Base-by-base conservation (phyloP, 1,140 invertebrate genomes). In the Neodiprion virginianus region DNA sequence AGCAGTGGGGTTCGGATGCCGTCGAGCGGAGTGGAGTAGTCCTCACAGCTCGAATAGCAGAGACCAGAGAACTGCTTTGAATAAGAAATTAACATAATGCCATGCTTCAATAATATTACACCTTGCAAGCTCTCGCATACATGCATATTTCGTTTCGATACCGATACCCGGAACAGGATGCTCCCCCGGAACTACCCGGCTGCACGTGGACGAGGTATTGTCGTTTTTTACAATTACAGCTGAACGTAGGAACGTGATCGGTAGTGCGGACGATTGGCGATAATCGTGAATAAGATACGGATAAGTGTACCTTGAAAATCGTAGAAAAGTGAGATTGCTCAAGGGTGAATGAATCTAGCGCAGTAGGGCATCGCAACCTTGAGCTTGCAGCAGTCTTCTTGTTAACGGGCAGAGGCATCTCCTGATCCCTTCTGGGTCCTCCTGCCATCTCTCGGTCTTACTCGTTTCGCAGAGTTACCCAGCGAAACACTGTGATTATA, bases 81-180 rank as follows among this genome's bases (percentile, higher is more conserved):
- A 61, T 61, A 61, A 61, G 53, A 61, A 17, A 61, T 61, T 61
- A 61, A 61, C 53, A 61, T 61, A 61, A 61, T 61, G 53, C 53
- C 53, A 61, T 61, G 53, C 53, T 61, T 61, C 53, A 61, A 61
- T 61, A 61, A 61, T 61, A 17, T 61, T 61, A 61, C 53, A 61
- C 53, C 53, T 61, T 61, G 53, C 53, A 61, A 17, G 53, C 53
- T 61, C 53, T 8, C 53, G 53, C 53, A 8, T 61, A 61, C 5
- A 61, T 61, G 53, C 53, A 61, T 17, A 61, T 61, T 40, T 61
- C 53, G 53, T 61, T 61, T 12, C 53, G 53, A 61, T 61, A 61
- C 53, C 53, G 53, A 61, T 12, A 61, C 53, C 53, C 53, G 53
- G 28, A 61, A 61, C 53, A 61, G n/a, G 53, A 17, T 14, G n/a